These are phyloP conservation scores for Cromileptes altivelis DNA, from an alignment of 2,113 vertebrate genomes.

Conservation along the genomic window DNA sequence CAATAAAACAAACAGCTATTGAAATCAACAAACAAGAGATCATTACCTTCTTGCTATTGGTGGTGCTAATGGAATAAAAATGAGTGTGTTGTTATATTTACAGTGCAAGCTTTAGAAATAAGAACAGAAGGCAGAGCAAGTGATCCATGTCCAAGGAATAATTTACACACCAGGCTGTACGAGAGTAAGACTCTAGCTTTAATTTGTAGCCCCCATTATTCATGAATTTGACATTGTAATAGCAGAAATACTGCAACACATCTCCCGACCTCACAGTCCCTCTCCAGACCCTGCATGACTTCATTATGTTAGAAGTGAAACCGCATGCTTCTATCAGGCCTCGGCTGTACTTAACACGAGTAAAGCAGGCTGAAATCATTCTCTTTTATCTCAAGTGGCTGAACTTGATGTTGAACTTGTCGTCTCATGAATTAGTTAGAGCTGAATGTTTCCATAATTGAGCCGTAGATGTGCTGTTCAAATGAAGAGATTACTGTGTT, in stretches of 20 bases:
- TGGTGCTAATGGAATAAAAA: constrained; percentile 19
- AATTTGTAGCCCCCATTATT: constrained; percentile 59
- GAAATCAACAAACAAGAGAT: constrained; percentile 2
- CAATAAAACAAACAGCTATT: not conserved
- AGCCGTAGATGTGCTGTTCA: constrained; percentile 25
- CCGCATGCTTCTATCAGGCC: constrained; percentile 53
- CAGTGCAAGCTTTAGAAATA: constrained; percentile 1
- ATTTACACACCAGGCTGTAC: constrained; percentile 22
- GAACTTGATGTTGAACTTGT: constrained; percentile 62
- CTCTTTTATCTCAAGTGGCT: constrained; percentile 50
- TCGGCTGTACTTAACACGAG: constrained; percentile 8
- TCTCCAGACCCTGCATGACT: constrained; percentile 53
- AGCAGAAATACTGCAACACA: constrained; percentile 36
- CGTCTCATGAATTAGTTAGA: constrained; percentile 58
- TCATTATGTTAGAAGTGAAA: constrained; percentile 54
- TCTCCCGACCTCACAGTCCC: constrained; percentile 13
- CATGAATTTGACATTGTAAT: constrained; percentile 54
- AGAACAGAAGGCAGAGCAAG: constrained; percentile 14
- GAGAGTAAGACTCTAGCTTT: constrained; percentile 18
- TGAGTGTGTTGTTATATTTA: constrained; percentile 18
- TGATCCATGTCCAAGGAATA: constrained; percentile 24
- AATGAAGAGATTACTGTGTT: constrained; percentile 1
- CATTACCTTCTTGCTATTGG: not conserved
- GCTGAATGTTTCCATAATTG: constrained; percentile 40
- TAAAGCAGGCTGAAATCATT: constrained; percentile 42